phyloP scores from a whole-genome alignment of 1,140 invertebrate genomes.

The Euura lappo region DNA sequence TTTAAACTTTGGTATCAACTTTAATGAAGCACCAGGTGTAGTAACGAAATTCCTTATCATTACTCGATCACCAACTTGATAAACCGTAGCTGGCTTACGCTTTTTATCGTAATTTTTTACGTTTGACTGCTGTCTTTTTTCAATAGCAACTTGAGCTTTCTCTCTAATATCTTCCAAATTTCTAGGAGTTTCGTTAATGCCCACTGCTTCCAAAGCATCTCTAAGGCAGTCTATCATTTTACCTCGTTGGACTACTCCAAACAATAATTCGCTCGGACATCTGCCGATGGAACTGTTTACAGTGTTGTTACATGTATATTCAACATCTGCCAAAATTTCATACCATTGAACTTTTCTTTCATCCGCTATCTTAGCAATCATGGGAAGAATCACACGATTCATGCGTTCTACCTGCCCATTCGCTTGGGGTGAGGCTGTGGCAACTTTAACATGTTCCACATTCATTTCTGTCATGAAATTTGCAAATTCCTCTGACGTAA shows the following conservation, averaged over 20 bases:
- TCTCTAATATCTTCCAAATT: conserved; percentile 10
- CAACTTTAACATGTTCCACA: conserved; percentile 25
- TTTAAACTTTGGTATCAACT: conserved; percentile 36
- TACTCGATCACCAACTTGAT: conserved; percentile 36
- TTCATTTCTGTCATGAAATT: conserved; percentile 22
- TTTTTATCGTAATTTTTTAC: conserved; percentile 27
- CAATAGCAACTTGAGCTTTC: conserved; percentile 23
- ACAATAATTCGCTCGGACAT: conserved; percentile 29
- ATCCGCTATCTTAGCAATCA: conserved; percentile 29
- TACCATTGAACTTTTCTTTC: conserved; percentile 26
- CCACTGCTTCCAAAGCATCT: conserved; percentile 10
- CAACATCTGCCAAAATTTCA: conserved; percentile 22
- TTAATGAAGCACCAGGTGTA: conserved; percentile 34
- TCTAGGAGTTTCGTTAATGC: background rate
- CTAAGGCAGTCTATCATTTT: conserved; percentile 25
- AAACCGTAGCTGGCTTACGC: conserved; percentile 25
- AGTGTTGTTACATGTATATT: conserved; percentile 37
- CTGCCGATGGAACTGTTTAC: conserved; percentile 26
- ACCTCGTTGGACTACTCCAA: conserved; percentile 32
- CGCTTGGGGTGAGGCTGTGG: conserved; percentile 34
- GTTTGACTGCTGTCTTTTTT: conserved; percentile 16
- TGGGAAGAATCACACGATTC: conserved; percentile 35
- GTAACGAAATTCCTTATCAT: conserved; percentile 35
- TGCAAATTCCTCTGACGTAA: conserved; percentile 20
- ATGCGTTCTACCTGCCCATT: conserved; percentile 46